phyloP scores from a whole-genome alignment of 2,113 vertebrate genomes.

The Gobiocypris rarus region DNA sequence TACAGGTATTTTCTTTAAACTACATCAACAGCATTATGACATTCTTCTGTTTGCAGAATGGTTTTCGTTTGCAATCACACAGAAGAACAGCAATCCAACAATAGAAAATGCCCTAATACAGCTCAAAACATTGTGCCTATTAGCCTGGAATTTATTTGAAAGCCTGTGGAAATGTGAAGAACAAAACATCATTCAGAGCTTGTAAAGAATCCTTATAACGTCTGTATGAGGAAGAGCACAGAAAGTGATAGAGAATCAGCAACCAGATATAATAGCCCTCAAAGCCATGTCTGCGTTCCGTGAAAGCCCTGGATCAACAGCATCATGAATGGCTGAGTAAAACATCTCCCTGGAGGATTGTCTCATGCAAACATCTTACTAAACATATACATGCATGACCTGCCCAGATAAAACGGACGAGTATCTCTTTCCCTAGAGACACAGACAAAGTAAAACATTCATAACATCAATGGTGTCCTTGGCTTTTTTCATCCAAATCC shows the following conservation, averaged over 20 bases:
- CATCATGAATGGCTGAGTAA: slow-evolving; percentile 65
- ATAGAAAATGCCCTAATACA: neutral
- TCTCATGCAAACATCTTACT: slow-evolving; percentile 64
- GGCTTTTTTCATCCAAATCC: neutral
- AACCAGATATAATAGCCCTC: slow-evolving; percentile 35
- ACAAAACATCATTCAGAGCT: slow-evolving; percentile 3
- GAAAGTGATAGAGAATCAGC: slow-evolving; percentile 43
- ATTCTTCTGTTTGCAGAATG: neutral
- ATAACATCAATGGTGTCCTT: slow-evolving; percentile 28
- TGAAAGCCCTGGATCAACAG: slow-evolving; percentile 53
- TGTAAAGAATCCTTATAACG: slow-evolving; percentile 12
- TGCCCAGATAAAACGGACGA: slow-evolving; percentile 45
- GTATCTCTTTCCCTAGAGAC: slow-evolving; percentile 40
- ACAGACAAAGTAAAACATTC: neutral
- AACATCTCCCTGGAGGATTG: slow-evolving; percentile 68
- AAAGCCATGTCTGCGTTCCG: slow-evolving; percentile 39
- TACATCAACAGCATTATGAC: neutral
- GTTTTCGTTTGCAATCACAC: neutral
- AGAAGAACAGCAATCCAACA: neutral
- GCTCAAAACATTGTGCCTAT: neutral
- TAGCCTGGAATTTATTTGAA: slow-evolving; percentile 11
- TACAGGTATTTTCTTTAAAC: neutral
- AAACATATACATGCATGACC: slow-evolving; percentile 60
- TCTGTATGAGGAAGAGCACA: slow-evolving; percentile 12
- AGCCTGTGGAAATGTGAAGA: slow-evolving; percentile 12